Evolutionary conservation across 2,113 vertebrate genomes (phyloP), one percentile per base, ranked within the genome.

Genomic region (Oostethus manadensis): DNA sequence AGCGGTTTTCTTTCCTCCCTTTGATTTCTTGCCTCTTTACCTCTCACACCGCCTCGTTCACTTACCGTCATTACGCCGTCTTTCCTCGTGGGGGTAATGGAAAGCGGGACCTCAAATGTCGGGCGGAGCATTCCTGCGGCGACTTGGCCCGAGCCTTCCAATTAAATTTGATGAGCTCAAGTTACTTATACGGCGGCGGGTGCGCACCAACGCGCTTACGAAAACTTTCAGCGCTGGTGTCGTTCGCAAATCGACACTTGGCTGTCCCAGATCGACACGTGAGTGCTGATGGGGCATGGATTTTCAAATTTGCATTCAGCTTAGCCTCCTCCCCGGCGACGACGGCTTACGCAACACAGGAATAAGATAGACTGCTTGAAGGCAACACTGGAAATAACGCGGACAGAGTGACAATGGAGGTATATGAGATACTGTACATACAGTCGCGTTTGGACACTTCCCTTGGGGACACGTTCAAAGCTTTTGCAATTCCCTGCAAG

Each of bases 261-360:
- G 57, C 64, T 43, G 35, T 42, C 48, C 23, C 35, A 43, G 44
- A 54, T 56, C 60, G 50, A 49, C 58, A 66, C 47, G 68, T 45
- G 45, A 63, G 20, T 57, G 35, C 35, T 33, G 51, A 23, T 64
- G 51, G 40, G 17, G n/a, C 43, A 42, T 33, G 64, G 44, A 71
- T 68, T 64, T 68, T 58, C 38, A 61, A 10, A 66, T 71, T 68
- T 64, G 40, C 58, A 54, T 51, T 54, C 22, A 21, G 60, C 53
- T 66, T 46, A 58, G 16, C 64, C 29, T 60, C 20, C 49, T n/a
- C 56, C 50, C 15, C 51, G 38, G 50, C 8, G 29, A n/a, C 16
- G 21, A 40, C 22, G 48, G 51, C 50, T 62, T 50, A 45, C 51
- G 10, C 22, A 20, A 29, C 29, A 61, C 23, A 18, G 29, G 61